Base-by-base conservation (phyloP, 2,888 invertebrate species). In the Oligia latruncula region DNA sequence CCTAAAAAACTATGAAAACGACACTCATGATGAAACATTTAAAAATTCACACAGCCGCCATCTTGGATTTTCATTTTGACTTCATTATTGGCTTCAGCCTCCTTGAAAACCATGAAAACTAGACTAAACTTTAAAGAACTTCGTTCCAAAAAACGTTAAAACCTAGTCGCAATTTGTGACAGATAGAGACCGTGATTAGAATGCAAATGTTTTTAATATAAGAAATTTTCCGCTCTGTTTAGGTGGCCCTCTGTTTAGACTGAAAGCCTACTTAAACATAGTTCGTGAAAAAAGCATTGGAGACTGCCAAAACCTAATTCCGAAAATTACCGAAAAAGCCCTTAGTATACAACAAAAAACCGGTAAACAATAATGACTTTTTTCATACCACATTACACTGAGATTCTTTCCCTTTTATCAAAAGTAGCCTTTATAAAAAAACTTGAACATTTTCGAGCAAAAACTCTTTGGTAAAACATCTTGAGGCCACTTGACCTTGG, bases 401-500 rank as follows among this genome's bases (percentile, higher is more conserved):
- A 60, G 55, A 77, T 71, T 74, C 58, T 73, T 85, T 71, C 11
- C 46, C 64, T 77, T 85, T 71, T 71, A 77, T 65, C 49, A 55
- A 67, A 86, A 85, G 35, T 55, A 65, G 43, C 40, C 46, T 74
- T 83, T 67, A 77, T 46, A 64, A 1, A 49, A 49, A 85, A 71
- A 73, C 40, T 71, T 58, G 5, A 74, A 60, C 60, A 74, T 60
- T 85, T 83, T 81, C 9, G 15, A 71, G 77, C 29, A 35, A 81
- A 85, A 83, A 67, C 73, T 64, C 71, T 83, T 76, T 43, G 62
- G 70, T 55, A 35, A 70, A 70, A 85, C 66, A 35, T 72, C 60
- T 67, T 64, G 23, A 64, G 67, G 55, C 58, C 35, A 20, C 58
- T 82, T 81, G 80, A 82, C 85, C 67, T 75, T 72, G 60, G 35